These are phyloP conservation scores for Monochamus alternatus DNA, from an alignment of 2,888 invertebrate genomes.

Conservation along the genomic window DNA sequence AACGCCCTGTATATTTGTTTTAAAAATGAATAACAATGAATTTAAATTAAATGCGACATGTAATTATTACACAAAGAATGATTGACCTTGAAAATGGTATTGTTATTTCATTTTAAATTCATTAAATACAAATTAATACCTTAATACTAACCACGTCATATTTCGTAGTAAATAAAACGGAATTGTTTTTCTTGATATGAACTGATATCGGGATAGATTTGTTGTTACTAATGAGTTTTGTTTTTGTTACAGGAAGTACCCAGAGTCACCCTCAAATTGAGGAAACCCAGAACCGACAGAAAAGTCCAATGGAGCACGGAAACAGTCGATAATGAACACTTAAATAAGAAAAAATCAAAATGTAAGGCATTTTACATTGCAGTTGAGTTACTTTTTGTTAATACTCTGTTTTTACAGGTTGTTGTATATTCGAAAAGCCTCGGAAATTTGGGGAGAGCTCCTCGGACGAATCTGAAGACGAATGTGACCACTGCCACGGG, in stretches of 20 bases:
- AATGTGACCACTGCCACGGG: conserved; percentile 91
- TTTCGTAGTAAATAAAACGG: too few species aligned
- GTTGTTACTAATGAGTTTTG: neutral
- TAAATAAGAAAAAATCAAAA: conserved; percentile 97
- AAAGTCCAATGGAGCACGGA: conserved; percentile 93
- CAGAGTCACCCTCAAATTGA: conserved; percentile 78
- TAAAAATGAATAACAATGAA: too few species aligned
- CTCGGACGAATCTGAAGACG: conserved; percentile 82
- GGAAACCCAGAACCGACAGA: conserved; percentile 80
- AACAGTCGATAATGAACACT: conserved; percentile 95
- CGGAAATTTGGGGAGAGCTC: conserved; percentile 91
- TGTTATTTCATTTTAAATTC: neutral
- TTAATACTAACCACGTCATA: too few species aligned
- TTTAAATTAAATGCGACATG: too few species aligned
- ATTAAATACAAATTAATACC: too few species aligned
- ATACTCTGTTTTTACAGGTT: conserved; percentile 67
- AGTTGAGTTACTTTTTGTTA: too few species aligned
- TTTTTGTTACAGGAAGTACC: conserved; percentile 69
- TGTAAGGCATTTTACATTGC: conserved; percentile 75
- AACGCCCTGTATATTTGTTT: too few species aligned
- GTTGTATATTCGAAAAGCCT: conserved; percentile 96
- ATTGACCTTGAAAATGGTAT: neutral
- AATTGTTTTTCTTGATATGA: too few species aligned
- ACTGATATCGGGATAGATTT: neutral
- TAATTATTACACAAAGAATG: too few species aligned